Evolutionary conservation across 2,888 invertebrate genomes (phyloP).

Genomic region (Drosophila subquinaria): DNA sequence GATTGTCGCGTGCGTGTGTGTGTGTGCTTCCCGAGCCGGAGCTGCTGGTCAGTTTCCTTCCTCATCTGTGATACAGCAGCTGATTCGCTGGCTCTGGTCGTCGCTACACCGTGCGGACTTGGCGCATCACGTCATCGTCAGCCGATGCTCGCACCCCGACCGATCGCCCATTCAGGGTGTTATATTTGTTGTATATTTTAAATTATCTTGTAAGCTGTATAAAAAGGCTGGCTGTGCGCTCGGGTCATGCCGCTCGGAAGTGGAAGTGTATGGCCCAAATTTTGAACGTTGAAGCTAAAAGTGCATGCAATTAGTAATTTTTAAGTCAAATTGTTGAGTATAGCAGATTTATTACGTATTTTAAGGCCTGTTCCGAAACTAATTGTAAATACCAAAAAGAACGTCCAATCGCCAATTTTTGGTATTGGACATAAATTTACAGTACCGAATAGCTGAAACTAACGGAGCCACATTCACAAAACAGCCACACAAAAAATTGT

Average conservation of each 20-base stretch:
- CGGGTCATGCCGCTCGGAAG: constrained; percentile 35
- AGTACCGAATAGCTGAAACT: constrained; percentile 51
- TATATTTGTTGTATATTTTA: constrained; percentile 68
- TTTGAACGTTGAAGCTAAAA: constrained; percentile 62
- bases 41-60: constrained; percentile 75
- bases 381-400: constrained; percentile 56
- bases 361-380: constrained; percentile 36
- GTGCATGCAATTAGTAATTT: constrained; percentile 65
- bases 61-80: constrained; percentile 68
- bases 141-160: constrained; percentile 48
- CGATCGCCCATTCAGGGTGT: constrained; percentile 40
- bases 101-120: constrained; percentile 18
- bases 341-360: constrained; percentile 55
- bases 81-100: constrained; percentile 40
- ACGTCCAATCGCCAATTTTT: constrained; percentile 19
- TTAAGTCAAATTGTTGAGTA: constrained; percentile 74
- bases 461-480: constrained; percentile 30
- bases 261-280: constrained; percentile 49
- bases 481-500: constrained; percentile 34
- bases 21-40: constrained; percentile 41
- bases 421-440: constrained; percentile 52
- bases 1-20: constrained; percentile 35
- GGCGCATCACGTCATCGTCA: constrained; percentile 34
- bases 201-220: constrained; percentile 63
- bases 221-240: constrained; percentile 58